Evolutionary conservation across 2,888 invertebrate genomes (phyloP).

Genomic region (Colletes collaris): DNA sequence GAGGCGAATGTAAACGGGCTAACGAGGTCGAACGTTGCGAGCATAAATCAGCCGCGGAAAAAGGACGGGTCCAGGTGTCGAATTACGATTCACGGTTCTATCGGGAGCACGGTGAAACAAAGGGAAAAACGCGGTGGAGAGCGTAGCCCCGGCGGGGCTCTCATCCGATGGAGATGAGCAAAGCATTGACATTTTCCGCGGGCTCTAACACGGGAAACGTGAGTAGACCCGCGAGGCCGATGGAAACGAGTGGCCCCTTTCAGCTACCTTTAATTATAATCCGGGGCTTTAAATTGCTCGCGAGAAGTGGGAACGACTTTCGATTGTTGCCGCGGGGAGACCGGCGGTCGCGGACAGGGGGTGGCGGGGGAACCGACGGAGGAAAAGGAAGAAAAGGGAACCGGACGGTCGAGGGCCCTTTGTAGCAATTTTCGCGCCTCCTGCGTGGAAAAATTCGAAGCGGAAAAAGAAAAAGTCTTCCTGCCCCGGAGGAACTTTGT

Average conservation of each 20-base stretch:
- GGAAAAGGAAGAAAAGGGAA: conserved; percentile 7
- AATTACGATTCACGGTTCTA: conserved; percentile 41
- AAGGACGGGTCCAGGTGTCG: conserved; percentile 21
- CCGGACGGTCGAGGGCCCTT: conserved; percentile 45
- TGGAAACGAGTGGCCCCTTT: conserved; percentile 49
- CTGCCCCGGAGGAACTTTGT: conserved; percentile 36
- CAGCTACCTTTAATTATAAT: conserved; percentile 57
- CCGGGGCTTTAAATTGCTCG: conserved; percentile 46
- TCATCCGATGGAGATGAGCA: conserved; percentile 28
- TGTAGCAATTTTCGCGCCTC: conserved; percentile 59
- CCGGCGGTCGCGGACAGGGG: conserved; percentile 4
- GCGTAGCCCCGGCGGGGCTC: not conserved
- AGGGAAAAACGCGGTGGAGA: not conserved
- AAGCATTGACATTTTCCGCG: conserved; percentile 42
- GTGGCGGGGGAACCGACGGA: not conserved
- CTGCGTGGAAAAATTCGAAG: conserved; percentile 53
- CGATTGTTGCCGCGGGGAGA: conserved; percentile 38
- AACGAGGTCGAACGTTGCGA: conserved; percentile 1
- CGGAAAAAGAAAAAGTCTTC: conserved; percentile 40
- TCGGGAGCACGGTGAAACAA: conserved; percentile 9
- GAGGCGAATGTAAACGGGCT: not conserved
- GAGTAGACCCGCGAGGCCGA: conserved; percentile 33
- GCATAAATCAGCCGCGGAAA: conserved; percentile 28
- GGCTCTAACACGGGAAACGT: conserved; percentile 17
- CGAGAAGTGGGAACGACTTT: conserved; percentile 52